A percentile compares a stretch with the other conserved stretches of the same genome.
Evolutionary conservation across 2,797 vertebrate genomes (phyloP).

Genomic region (Rhinella marina): DNA sequence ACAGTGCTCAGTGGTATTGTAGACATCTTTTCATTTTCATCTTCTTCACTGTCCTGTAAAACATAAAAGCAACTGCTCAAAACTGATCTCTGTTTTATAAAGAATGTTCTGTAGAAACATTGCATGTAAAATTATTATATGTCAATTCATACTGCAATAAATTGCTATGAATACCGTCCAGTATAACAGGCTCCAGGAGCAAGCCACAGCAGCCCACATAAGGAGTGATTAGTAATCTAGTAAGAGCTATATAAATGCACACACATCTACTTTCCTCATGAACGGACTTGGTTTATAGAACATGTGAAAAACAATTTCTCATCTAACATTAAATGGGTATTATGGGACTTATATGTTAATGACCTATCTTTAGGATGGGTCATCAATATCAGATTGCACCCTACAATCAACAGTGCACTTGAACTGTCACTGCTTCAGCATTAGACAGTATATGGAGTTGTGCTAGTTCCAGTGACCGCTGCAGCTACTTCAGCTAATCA

Average conservation of each 20-base stretch:
- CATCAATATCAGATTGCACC: too few relatives aligned
- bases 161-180: not conserved
- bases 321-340: too few relatives aligned
- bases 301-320: too few relatives aligned
- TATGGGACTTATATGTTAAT: too few relatives aligned
- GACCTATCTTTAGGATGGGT: too few relatives aligned
- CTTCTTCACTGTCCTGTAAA: slow-evolving; percentile 61
- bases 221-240: not conserved
- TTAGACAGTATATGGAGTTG: too few relatives aligned
- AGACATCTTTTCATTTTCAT: slow-evolving; percentile 66
- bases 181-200: not conserved
- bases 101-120: not conserved
- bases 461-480: too few relatives aligned
- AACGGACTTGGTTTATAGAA: not conserved
- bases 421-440: too few relatives aligned
- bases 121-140: not conserved
- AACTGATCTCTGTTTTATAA: not conserved
- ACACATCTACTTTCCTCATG: not conserved
- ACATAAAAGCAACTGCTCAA: slow-evolving; percentile 11
- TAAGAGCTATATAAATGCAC: not conserved
- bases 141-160: not conserved
- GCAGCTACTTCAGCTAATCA: too few relatives aligned
- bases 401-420: too few relatives aligned
- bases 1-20: slow-evolving; percentile 68
- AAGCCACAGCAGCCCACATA: not conserved